Evolutionary conservation across 2,888 invertebrate species (phyloP).

Genomic region (Altica lythri): DNA sequence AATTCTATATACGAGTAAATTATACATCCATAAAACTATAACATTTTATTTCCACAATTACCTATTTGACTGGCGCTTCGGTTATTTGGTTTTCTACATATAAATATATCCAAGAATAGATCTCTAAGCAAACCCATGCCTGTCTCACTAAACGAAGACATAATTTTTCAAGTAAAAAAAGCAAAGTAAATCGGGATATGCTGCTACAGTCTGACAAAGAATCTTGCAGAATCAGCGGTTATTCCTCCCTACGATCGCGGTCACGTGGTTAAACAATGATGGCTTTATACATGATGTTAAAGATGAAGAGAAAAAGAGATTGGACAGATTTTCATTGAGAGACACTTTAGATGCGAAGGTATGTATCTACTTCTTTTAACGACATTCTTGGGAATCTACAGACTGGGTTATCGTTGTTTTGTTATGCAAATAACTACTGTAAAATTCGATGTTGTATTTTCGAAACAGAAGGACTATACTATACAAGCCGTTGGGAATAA

Average conservation of each 20-base stretch:
- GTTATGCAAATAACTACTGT: conserved; percentile 11
- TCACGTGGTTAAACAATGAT: background rate
- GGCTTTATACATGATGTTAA: background rate
- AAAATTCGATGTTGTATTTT: conserved; percentile 4
- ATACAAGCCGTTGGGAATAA: too few species aligned
- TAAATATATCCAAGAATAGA: too few species aligned
- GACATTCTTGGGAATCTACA: conserved; percentile 22
- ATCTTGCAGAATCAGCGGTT: conserved; percentile 25
- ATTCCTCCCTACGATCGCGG: conserved; percentile 20
- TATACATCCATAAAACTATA: too few species aligned
- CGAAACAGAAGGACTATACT: too few species aligned
- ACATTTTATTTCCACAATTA: too few species aligned
- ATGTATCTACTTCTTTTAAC: conserved; percentile 7
- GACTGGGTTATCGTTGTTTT: conserved; percentile 8
- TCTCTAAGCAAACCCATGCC: too few species aligned
- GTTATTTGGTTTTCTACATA: too few species aligned
- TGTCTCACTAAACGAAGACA: conserved; percentile 19
- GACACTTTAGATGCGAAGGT: background rate
- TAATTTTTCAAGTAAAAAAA: conserved; percentile 12
- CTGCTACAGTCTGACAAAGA: conserved; percentile 20
- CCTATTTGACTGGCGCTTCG: too few species aligned
- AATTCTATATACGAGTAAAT: too few species aligned
- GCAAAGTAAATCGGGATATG: conserved; percentile 18
- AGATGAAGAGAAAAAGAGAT: background rate
- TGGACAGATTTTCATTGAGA: background rate